These are phyloP conservation scores for Morbakka virulenta DNA, from an alignment of 30 jellyfish, hydroid and myxozoan genomes.

Conservation along the genomic window DNA sequence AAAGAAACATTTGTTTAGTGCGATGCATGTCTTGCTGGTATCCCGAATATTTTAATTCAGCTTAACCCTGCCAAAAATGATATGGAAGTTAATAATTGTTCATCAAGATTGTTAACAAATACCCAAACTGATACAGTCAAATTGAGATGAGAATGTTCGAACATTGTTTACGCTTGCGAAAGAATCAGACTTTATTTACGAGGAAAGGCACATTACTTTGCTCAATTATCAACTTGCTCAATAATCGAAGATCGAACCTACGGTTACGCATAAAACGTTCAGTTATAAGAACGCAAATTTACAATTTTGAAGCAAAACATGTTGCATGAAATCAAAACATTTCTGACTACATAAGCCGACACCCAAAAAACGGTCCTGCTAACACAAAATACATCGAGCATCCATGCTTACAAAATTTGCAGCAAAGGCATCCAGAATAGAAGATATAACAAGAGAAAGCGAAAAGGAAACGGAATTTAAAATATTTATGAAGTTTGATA, in stretches of 20 bases:
- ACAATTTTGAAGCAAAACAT: not conserved
- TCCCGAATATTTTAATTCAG: slow-evolving; percentile 10
- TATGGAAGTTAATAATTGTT: not conserved
- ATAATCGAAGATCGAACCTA: too few relatives aligned
- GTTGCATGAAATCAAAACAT: not conserved
- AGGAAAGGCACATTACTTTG: not conserved
- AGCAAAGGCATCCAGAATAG: slow-evolving; percentile 4
- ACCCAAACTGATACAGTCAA: slow-evolving; percentile 16
- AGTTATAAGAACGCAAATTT: not conserved
- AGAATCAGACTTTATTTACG: not conserved
- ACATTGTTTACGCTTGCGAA: slow-evolving; percentile 24
- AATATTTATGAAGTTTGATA: too few relatives aligned
- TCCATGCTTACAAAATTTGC: too few relatives aligned
- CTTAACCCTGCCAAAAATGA: slow-evolving; percentile 17
- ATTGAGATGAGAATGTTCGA: slow-evolving; percentile 37
- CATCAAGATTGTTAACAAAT: slow-evolving; percentile 12
- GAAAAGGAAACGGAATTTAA: too few relatives aligned
- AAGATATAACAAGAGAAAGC: too few relatives aligned
- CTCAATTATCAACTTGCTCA: too few relatives aligned
- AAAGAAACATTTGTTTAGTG: not conserved
- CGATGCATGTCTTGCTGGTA: slow-evolving; percentile 20
- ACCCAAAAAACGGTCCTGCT: not conserved
- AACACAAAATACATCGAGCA: not conserved
- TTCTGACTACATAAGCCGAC: slow-evolving; percentile 14
- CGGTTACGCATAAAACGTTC: slow-evolving; percentile 19